A percentile compares a stretch with the other conserved stretches of the same genome.
Conservation (phyloP, 2,113 vertebrate species). For the Prietella phreatophila region DNA sequence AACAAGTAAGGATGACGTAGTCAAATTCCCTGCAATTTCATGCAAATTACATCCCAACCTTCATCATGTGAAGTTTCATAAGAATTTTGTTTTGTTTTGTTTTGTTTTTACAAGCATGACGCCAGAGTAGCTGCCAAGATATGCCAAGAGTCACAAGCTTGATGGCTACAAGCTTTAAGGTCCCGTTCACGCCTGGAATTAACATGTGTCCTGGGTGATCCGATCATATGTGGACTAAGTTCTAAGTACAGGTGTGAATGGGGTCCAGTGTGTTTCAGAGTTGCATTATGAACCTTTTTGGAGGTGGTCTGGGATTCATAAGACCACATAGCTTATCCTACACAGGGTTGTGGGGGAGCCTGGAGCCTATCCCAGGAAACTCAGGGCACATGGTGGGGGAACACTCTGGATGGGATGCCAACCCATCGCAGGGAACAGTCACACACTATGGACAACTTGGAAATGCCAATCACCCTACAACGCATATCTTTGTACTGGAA, state of each 20-base stretch:
- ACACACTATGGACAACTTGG: no score
- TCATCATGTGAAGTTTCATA: neutral
- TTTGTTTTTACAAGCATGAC: neutral
- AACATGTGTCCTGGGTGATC: neutral
- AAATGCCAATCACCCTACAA: no score
- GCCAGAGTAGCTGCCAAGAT: neutral
- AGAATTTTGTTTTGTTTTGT: neutral
- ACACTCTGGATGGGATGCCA: no score
- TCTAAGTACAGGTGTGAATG: neutral
- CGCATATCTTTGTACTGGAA: no score
- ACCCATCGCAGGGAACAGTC: no score
- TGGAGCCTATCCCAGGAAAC: no score
- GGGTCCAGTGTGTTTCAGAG: no score
- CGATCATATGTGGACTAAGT: neutral
- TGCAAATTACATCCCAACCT: neutral
- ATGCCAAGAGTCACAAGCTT: neutral
- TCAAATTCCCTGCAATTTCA: neutral
- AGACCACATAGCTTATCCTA: no score
- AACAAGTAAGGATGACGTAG: neutral
- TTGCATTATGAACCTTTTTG: no score
- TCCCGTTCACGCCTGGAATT: neutral
- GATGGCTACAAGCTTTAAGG: neutral
- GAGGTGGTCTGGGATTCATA: no score
- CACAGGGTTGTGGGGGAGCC: no score
- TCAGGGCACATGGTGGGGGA: no score